Base-by-base conservation (phyloP, 2,888 invertebrate species). In the Rosalia funebris region DNA sequence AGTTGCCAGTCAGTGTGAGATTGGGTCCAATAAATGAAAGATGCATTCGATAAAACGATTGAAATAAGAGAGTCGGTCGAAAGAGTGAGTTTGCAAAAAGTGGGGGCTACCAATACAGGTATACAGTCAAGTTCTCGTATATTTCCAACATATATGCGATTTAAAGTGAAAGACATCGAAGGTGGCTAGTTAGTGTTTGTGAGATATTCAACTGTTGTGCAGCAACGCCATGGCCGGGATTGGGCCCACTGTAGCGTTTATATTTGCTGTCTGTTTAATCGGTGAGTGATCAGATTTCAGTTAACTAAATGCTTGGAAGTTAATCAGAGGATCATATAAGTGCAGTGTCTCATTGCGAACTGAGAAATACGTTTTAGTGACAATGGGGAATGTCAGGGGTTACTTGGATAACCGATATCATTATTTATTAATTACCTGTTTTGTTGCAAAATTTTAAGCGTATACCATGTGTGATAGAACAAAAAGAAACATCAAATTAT, bases 81-180 rank as follows among this genome's bases (percentile, higher is more conserved):
- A 37, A 17, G 17, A 36, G 48, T 14, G 36, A 37, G 36, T 32
- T 19, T 37, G 48, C 48, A 48, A 20, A 12, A 48, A 60, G 60
- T 57, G 65, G 62, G 65, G 65, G 46, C 57, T 41, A 44, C 45
- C 37, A 32, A 36, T 37, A 34, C 41, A 45, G 56, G 65, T 66
- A 66, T 63, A 63, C 60, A 61, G 54, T 44, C 61, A 34, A 54
- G 53, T 67, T 62, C 69, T 70, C 63, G 64, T 57, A 62, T 61
- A 65, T 61, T 64, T 64, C 63, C 66, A 56, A 57, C 64, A 69
- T 68, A 71, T 70, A 71, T 70, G 71, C 73, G 73, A 75, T 74
- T 75, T 74, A 75, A 66, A 79, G 79, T 79, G 78, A 80, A 79
- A 79, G 77, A 79, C 75, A 71, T 70, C 68, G 70, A 70, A 73